Percentiles rank a stretch among this genome's conserved stretches.
Conservation (phyloP, 2,888 invertebrate species). For the Nymphalis urticae region DNA sequence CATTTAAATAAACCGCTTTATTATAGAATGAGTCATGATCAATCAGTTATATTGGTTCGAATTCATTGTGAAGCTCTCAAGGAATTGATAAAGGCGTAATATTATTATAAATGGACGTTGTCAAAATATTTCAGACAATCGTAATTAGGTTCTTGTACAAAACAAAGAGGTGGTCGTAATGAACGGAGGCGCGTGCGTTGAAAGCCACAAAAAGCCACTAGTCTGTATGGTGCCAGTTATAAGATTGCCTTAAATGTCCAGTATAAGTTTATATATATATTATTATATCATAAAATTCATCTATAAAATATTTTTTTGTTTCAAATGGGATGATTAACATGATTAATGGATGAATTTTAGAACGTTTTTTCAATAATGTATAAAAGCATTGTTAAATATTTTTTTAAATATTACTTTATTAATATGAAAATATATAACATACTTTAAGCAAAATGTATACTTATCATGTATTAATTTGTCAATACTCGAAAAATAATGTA, state of each 20-base stretch:
- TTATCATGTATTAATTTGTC: too few relatives aligned
- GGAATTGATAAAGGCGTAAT: conserved; percentile 59
- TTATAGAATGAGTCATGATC: conserved; percentile 25
- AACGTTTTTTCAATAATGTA: too few relatives aligned
- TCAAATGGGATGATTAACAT: too few relatives aligned
- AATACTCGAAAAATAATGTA: too few relatives aligned
- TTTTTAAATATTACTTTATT: too few relatives aligned
- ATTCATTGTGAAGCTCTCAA: conserved; percentile 47
- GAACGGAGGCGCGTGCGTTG: conserved; percentile 70
- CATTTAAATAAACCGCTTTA: conserved; percentile 3
- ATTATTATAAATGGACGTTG: conserved; percentile 75
- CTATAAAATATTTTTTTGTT: too few relatives aligned
- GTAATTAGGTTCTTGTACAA: conserved; percentile 77
- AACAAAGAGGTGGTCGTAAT: conserved; percentile 68
- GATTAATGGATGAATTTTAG: too few relatives aligned
- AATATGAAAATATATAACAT: too few relatives aligned
- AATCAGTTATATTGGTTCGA: conserved; percentile 37
- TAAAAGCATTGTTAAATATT: too few relatives aligned
- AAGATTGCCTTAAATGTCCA: conserved; percentile 34
- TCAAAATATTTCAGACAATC: conserved; percentile 77
- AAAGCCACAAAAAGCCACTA: conserved; percentile 70
- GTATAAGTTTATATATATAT: not conserved
- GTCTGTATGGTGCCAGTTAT: conserved; percentile 54
- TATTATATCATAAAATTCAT: too few relatives aligned
- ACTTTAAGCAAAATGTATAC: too few relatives aligned